A percentile compares a stretch with the other conserved stretches of the same genome.
These are phyloP conservation scores for Phocides pigmalion DNA, from an alignment of 1,140 invertebrate genomes.

Conservation along the genomic window DNA sequence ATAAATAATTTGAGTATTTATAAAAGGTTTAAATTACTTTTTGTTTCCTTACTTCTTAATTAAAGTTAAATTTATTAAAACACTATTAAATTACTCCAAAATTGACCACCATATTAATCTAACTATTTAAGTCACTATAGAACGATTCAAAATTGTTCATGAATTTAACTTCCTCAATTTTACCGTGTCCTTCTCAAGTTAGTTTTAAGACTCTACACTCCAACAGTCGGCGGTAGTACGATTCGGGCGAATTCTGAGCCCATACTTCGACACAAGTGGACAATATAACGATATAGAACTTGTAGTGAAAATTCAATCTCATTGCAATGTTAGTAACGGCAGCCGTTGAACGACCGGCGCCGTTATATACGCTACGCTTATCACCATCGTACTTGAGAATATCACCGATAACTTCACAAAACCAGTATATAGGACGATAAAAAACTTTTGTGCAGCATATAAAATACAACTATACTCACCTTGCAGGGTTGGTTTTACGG, in stretches of 20 bases:
- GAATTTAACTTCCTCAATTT: no score
- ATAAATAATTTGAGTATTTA: no score
- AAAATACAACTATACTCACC: neutral
- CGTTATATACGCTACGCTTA: slow-evolving; percentile 78
- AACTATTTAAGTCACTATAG: no score
- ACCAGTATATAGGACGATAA: slow-evolving; percentile 38
- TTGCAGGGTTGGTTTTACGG: neutral
- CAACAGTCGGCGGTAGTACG: slow-evolving; percentile 54
- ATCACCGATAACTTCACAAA: slow-evolving; percentile 45
- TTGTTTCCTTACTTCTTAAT: no score
- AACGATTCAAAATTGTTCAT: no score
- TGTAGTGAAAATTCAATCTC: slow-evolving; percentile 44
- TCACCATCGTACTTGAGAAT: slow-evolving; percentile 54
- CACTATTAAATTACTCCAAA: no score
- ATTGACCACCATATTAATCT: no score
- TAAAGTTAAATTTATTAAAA: no score
- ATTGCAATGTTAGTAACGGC: slow-evolving; percentile 64
- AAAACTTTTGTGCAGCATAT: neutral
- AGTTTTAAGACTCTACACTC: slow-evolving; percentile 60
- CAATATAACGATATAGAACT: slow-evolving; percentile 37
- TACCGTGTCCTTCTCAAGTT: slow-evolving; percentile 32
- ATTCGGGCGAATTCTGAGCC: slow-evolving; percentile 54
- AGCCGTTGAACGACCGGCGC: slow-evolving; percentile 62
- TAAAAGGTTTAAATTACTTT: no score
- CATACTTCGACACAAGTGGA: slow-evolving; percentile 50